Evolutionary conservation across 2,888 invertebrate genomes (phyloP).

Genomic region (Margaritifera margaritifera): DNA sequence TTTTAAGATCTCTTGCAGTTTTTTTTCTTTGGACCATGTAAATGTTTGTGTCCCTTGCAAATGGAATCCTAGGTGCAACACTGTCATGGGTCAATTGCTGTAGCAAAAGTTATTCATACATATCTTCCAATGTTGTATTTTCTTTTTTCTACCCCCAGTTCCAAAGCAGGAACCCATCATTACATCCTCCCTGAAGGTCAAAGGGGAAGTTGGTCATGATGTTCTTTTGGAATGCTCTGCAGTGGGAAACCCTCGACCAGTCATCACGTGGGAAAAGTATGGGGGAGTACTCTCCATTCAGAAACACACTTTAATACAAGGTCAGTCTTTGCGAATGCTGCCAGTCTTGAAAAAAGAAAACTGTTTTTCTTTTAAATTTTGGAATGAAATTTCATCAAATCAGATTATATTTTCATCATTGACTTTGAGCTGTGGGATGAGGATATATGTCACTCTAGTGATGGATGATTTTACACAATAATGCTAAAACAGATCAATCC

Average conservation of each 20-base stretch:
- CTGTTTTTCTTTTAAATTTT: too few relatives aligned
- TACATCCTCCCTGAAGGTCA: conserved; percentile 34
- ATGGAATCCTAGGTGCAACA: conserved; percentile 4
- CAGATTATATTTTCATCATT: too few relatives aligned
- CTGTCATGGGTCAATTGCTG: neutral
- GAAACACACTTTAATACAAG: too few relatives aligned
- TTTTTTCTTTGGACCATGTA: neutral
- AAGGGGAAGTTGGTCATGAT: conserved; percentile 77
- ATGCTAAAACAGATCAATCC: too few relatives aligned
- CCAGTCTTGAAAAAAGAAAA: neutral
- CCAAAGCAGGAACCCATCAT: conserved; percentile 36
- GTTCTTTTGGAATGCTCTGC: conserved; percentile 96
- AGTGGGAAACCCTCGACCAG: conserved; percentile 94
- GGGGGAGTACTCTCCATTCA: conserved; percentile 73
- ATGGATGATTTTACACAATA: too few relatives aligned
- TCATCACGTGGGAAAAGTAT: conserved; percentile 89
- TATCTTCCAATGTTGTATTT: neutral
- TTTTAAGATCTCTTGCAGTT: neutral
- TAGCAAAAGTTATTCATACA: neutral
- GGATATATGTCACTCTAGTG: too few relatives aligned
- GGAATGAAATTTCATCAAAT: too few relatives aligned
- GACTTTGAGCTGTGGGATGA: too few relatives aligned
- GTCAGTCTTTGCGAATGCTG: neutral
- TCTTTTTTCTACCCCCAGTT: conserved; percentile 31
- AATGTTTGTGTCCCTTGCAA: conserved; percentile 10